Evolutionary conservation across 1,140 invertebrate genomes (phyloP).

Genomic region (Drosophila tsacasi): DNA sequence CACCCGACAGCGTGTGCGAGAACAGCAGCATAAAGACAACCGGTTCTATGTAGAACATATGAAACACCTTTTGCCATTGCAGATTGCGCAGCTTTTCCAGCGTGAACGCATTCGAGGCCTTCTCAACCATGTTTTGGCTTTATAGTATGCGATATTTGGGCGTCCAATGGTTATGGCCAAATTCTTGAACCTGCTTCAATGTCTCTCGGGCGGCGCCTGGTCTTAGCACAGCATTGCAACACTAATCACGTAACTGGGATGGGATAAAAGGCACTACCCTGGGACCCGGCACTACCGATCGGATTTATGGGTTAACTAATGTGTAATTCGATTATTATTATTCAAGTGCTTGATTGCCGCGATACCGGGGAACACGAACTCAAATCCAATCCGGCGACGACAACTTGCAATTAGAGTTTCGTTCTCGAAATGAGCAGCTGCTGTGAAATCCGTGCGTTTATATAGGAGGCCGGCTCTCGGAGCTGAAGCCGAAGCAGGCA

Average conservation of each 20-base stretch:
- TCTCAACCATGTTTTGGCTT: slow-evolving; percentile 70
- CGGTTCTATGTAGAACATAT: slow-evolving; percentile 83
- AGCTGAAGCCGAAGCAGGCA: not conserved
- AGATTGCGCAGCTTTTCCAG: slow-evolving; percentile 55
- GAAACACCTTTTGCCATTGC: slow-evolving; percentile 73
- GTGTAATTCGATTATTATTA: slow-evolving; percentile 29
- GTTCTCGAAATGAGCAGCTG: slow-evolving; percentile 52
- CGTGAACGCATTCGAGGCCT: slow-evolving; percentile 46
- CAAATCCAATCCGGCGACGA: slow-evolving; percentile 15
- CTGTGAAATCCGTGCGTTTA: slow-evolving; percentile 30
- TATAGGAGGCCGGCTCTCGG: slow-evolving; percentile 29
- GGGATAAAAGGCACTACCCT: slow-evolving; percentile 12
- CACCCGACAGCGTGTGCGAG: slow-evolving; percentile 77
- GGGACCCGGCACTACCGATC: slow-evolving; percentile 13
- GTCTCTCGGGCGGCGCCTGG: not conserved
- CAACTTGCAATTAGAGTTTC: slow-evolving; percentile 52
- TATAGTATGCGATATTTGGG: not conserved
- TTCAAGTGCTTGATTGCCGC: slow-evolving; percentile 41
- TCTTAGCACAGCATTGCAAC: slow-evolving; percentile 26
- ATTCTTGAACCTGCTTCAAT: slow-evolving; percentile 24
- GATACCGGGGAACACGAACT: slow-evolving; percentile 28
- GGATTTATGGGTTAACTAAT: slow-evolving; percentile 33
- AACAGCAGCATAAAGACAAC: slow-evolving; percentile 80
- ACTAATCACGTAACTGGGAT: slow-evolving; percentile 38
- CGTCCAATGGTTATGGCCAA: slow-evolving; percentile 10